These are phyloP conservation scores for Hyles vespertilio DNA, from an alignment of 1,140 invertebrate genomes.

Conservation along the genomic window DNA sequence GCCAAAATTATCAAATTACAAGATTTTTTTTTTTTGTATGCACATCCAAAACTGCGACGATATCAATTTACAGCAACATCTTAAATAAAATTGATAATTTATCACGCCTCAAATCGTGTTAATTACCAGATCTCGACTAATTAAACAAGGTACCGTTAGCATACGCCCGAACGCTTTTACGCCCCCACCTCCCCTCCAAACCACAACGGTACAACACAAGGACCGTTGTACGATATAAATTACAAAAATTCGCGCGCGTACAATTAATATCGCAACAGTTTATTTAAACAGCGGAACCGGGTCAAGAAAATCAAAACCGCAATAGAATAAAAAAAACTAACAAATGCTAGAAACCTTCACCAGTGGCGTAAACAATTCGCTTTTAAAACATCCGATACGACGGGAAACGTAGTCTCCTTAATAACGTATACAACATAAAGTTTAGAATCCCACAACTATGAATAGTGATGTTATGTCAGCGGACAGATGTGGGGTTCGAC, in stretches of 20 bases:
- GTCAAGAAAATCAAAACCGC: conserved; percentile 54
- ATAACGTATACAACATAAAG: conserved; percentile 26
- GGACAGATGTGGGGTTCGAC: conserved; percentile 48
- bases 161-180: no score
- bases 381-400: conserved; percentile 6
- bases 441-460: conserved; percentile 26
- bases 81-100: no score
- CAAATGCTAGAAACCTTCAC: conserved; percentile 39
- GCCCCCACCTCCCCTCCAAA: neutral
- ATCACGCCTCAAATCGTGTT: no score
- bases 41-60: no score
- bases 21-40: no score
- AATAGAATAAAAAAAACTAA: conserved; percentile 26
- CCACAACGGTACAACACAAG: conserved; percentile 1
- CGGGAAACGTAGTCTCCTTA: conserved; percentile 10
- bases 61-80: no score
- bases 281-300: conserved; percentile 47
- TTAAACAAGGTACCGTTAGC: no score
- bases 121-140: no score
- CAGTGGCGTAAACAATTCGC: conserved; percentile 23
- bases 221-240: conserved; percentile 18
- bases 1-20: no score
- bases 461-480: conserved; percentile 19
- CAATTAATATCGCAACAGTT: conserved; percentile 41
- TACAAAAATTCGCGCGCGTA: conserved; percentile 13